These are phyloP conservation scores for Gnatocerus cornutus DNA, from an alignment of 2,888 invertebrate genomes.

Conservation along the genomic window DNA sequence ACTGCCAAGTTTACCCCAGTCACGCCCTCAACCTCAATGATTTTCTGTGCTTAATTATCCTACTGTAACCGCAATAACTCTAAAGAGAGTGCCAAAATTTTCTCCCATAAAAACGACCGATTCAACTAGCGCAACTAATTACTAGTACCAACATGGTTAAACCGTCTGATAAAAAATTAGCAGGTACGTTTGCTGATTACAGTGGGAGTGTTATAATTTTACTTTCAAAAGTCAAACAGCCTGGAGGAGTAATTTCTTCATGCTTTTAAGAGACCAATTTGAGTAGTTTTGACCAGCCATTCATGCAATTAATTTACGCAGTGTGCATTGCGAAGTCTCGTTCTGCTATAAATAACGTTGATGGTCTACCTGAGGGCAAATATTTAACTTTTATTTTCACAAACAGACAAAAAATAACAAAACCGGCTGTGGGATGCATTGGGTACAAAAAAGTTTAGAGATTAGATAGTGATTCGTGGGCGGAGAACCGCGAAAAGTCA, in stretches of 20 bases:
- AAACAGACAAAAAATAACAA: neutral
- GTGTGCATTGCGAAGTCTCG: slow-evolving; percentile 4
- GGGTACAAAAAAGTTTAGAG: neutral
- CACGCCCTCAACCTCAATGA: neutral
- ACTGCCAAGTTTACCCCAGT: slow-evolving; percentile 37
- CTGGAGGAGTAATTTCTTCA: slow-evolving; percentile 15
- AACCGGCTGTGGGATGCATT: slow-evolving; percentile 6
- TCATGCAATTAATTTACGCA: slow-evolving; percentile 8
- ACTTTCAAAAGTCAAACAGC: slow-evolving; percentile 27
- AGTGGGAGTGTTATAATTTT: slow-evolving; percentile 18
- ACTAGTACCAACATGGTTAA: slow-evolving; percentile 1
- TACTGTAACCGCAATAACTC: slow-evolving; percentile 9
- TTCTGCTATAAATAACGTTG: slow-evolving; percentile 18
- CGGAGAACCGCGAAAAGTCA: neutral
- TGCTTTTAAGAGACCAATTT: slow-evolving; percentile 2
- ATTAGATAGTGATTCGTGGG: slow-evolving; percentile 1
- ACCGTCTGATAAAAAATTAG: slow-evolving; percentile 6
- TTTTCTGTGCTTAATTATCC: slow-evolving; percentile 5
- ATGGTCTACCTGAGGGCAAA: slow-evolving; percentile 5
- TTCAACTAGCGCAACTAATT: slow-evolving; percentile 6
- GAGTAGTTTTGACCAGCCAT: neutral
- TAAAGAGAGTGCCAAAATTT: slow-evolving; percentile 13
- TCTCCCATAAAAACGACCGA: neutral
- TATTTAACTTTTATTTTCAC: neutral
- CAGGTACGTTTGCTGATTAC: neutral